phyloP scores from a whole-genome alignment of 2,888 invertebrate genomes.

The Dione juno region DNA sequence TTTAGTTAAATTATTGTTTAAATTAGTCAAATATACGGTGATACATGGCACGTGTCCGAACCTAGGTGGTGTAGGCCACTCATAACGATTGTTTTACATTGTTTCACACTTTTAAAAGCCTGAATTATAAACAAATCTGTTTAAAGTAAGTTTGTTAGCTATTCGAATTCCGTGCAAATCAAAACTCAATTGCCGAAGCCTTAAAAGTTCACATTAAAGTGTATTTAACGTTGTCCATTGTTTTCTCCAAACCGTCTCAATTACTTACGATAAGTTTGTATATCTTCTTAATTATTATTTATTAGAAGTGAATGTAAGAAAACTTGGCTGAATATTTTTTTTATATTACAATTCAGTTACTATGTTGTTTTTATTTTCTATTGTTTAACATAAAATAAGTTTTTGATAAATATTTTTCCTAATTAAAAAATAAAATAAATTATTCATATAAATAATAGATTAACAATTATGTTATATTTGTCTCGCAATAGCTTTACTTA shows the following conservation, averaged over 20 bases:
- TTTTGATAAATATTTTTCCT: too few species aligned
- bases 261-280: background rate
- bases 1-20: conserved; percentile 26
- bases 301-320: too few species aligned
- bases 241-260: conserved; percentile 3
- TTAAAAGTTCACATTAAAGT: background rate
- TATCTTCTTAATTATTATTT: too few species aligned
- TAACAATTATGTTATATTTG: too few species aligned
- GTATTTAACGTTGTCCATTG: conserved; percentile 16
- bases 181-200: background rate
- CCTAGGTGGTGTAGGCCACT: conserved; percentile 22
- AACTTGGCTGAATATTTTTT: too few species aligned
- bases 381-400: too few species aligned
- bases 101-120: background rate
- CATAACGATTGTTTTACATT: conserved; percentile 20
- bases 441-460: too few species aligned
- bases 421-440: too few species aligned
- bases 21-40: conserved; percentile 26
- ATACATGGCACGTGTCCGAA: conserved; percentile 48
- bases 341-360: too few species aligned
- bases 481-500: too few species aligned
- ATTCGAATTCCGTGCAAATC: background rate
- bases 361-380: too few species aligned
- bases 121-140: background rate
- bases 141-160: conserved; percentile 15